These are phyloP conservation scores for Diarsia dahlii DNA, from an alignment of 2,888 invertebrate species.

Conservation along the genomic window DNA sequence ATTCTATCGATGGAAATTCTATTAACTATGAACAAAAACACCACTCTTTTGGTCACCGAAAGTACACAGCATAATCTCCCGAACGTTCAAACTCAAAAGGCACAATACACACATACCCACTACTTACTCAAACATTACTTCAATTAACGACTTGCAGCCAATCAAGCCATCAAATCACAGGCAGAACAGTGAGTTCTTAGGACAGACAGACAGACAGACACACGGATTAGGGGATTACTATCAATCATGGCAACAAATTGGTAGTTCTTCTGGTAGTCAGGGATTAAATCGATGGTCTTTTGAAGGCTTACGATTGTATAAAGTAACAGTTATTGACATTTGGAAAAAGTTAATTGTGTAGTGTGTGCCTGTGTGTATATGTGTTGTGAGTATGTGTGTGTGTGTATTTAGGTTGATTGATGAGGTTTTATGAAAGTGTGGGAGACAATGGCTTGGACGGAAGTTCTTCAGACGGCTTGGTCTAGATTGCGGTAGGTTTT, in stretches of 20 bases:
- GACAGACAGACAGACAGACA: slow-evolving; percentile 78
- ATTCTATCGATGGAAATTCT: neutral
- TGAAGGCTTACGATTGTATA: slow-evolving; percentile 59
- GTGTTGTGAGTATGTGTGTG: slow-evolving; percentile 2
- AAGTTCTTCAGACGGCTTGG: slow-evolving; percentile 24
- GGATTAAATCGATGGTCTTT: slow-evolving; percentile 67
- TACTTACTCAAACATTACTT: slow-evolving; percentile 44
- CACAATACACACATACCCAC: slow-evolving; percentile 25
- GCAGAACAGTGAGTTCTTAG: slow-evolving; percentile 75
- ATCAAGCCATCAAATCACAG: slow-evolving; percentile 56
- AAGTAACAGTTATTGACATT: slow-evolving; percentile 70
- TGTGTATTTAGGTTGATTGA: slow-evolving; percentile 58
- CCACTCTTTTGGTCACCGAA: neutral
- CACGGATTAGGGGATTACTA: slow-evolving; percentile 86
- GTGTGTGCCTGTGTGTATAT: slow-evolving; percentile 10
- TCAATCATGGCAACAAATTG: slow-evolving; percentile 88
- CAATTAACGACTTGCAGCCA: slow-evolving; percentile 52
- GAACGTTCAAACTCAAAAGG: slow-evolving; percentile 26
- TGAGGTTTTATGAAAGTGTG: slow-evolving; percentile 59
- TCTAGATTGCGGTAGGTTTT: neutral
- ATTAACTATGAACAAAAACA: neutral
- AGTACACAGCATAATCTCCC: slow-evolving; percentile 12
- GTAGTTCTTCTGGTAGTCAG: slow-evolving; percentile 80
- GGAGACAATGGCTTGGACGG: slow-evolving; percentile 52
- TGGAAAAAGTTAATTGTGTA: slow-evolving; percentile 65